Base-by-base conservation (phyloP, 2,888 invertebrate genomes). In the Meiosimyza platycephala region DNA sequence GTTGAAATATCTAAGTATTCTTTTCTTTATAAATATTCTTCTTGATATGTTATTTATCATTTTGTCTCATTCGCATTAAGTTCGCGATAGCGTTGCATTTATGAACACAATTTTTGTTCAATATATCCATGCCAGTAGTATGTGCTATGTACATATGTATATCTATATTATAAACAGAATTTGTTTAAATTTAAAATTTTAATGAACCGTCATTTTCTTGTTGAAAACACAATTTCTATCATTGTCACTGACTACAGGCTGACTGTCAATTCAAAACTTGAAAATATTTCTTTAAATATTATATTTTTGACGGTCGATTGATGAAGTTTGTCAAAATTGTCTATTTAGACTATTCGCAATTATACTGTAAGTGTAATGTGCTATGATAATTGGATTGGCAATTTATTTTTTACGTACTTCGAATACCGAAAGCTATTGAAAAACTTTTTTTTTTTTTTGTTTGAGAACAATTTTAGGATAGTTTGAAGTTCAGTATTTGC, bases 191-290 rank as follows among this genome's bases (percentile, higher is more conserved):
- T 16, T 3, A 48, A 18, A 12, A 51, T 64, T 64, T 64, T 64
- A 80, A 79, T 79, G 82, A 72, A 75, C 74, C 74, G 76, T 69
- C 63, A 40, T 9, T 70, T 52, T 67, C 64, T 74, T 52, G 62
- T 75, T 75, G 71, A 77, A 77, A 76, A 70, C 68, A 79, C 78
- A 78, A 76, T 79, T 80, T 80, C 79, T 79, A 80, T 74, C 77
- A 78, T 77, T 79, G 74, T 76, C 76, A 76, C 66, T 77, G 75
- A 28, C 12, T 15, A 28, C 18, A 40, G 40, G 40, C 40, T 40
- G 40, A 40, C 40, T 40, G 40, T 9, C 40, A 40, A 7, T 40
- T 7, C 40, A 40, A 40, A 40, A 40, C 5, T 40, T 40, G 40
- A 40, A 40, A 9, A 40, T 40, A 40, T 40, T 40, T 40, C 40